Evolutionary conservation across 2,797 vertebrate genomes (phyloP).

Genomic region (Sparidentex hasta): DNA sequence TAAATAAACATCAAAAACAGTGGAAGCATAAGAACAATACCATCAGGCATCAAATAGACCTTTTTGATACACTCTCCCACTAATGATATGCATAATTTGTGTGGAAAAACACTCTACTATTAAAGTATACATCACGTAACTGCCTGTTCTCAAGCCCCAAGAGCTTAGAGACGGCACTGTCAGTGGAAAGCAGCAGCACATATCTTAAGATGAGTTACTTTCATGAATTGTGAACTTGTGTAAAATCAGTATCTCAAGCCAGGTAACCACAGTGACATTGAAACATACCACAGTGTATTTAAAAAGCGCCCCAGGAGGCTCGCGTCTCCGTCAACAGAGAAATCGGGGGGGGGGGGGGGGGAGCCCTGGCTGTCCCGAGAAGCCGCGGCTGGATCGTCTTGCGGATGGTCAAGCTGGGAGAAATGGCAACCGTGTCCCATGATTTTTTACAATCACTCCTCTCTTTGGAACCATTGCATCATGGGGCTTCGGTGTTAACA

Average conservation of each 20-base stretch:
- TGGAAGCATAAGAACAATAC: slow-evolving; percentile 20
- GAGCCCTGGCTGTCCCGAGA: slow-evolving; percentile 26
- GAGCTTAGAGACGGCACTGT: slow-evolving; percentile 42
- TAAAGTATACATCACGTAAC: slow-evolving; percentile 41
- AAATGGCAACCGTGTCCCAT: slow-evolving; percentile 40
- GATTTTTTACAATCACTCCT: slow-evolving; percentile 65
- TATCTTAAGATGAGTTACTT: slow-evolving; percentile 44
- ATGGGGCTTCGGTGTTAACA: slow-evolving; percentile 53
- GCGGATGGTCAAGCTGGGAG: slow-evolving; percentile 23
- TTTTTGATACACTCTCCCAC: slow-evolving; percentile 46
- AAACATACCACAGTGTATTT: slow-evolving; percentile 36
- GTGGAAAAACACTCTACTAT: slow-evolving; percentile 37
- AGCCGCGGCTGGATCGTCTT: slow-evolving; percentile 19
- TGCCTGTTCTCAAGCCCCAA: slow-evolving; percentile 47
- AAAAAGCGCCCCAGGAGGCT: slow-evolving; percentile 24
- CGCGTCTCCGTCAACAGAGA: slow-evolving; percentile 42
- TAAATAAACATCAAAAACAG: slow-evolving; percentile 22
- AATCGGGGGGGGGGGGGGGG: neutral
- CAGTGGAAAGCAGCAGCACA: slow-evolving; percentile 35
- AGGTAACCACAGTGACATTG: slow-evolving; percentile 34
- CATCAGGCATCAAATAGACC: slow-evolving; percentile 43
- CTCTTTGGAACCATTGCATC: slow-evolving; percentile 59
- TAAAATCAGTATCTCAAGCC: slow-evolving; percentile 45
- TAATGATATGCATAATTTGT: slow-evolving; percentile 52
- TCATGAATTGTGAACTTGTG: slow-evolving; percentile 41